phyloP scores from a whole-genome alignment of 2,113 vertebrate genomes.

The Erythrolamprus reginae region DNA sequence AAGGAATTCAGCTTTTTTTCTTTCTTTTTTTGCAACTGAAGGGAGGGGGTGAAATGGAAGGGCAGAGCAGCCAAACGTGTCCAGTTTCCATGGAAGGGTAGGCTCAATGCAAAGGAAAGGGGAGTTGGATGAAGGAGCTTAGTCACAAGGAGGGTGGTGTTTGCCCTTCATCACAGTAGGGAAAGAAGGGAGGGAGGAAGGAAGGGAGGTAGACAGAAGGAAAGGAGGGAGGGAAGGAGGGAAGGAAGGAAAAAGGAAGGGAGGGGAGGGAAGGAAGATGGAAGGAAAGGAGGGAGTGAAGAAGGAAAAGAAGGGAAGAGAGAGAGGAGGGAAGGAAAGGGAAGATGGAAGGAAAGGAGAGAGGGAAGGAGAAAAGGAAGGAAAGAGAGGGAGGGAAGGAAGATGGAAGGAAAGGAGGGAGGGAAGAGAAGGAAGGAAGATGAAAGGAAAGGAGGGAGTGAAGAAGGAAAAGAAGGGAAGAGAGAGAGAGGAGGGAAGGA shows the following conservation, averaged over 20 bases:
- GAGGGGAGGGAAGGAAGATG: background rate
- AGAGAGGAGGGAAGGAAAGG: background rate
- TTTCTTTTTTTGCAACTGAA: too few species aligned
- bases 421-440: background rate
- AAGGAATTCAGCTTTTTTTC: slow-evolving; percentile 14
- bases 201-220: too few species aligned
- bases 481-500: background rate
- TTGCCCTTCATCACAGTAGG: background rate
- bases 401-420: background rate
- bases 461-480: background rate
- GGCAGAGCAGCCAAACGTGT: too few species aligned
- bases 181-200: background rate
- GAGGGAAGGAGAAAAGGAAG: background rate
- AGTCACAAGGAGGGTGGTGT: background rate
- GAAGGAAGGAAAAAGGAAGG: background rate
- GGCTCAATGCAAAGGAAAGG: background rate
- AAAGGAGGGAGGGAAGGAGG: too few species aligned
- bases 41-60: too few species aligned
- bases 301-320: background rate
- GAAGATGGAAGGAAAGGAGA: too few species aligned
- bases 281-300: background rate
- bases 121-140: fast-evolving
- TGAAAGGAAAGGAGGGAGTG: fast-evolving
- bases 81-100: background rate
- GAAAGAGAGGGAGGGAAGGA: background rate